Percentiles rank a stretch among this genome's conserved stretches.
Evolutionary conservation across 2,888 invertebrate genomes (phyloP).

Genomic region (Morpho deidamia): DNA sequence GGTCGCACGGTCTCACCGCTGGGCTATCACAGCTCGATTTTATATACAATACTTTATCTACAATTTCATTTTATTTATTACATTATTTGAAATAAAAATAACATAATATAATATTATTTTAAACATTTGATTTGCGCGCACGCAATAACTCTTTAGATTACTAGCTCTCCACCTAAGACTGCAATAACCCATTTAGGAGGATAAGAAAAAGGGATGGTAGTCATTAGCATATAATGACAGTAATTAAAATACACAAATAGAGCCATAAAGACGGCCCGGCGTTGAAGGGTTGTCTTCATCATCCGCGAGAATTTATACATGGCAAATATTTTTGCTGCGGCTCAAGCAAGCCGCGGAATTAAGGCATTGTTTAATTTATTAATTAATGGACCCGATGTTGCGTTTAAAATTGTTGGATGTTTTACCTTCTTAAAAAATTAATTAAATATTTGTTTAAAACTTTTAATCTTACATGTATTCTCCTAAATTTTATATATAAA

Average conservation of each 20-base stretch:
- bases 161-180: constrained; percentile 42
- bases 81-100: too few relatives aligned
- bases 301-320: constrained; percentile 73
- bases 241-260: constrained; percentile 86
- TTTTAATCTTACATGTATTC: too few relatives aligned
- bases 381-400: constrained; percentile 70
- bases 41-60: too few relatives aligned
- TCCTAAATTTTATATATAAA: too few relatives aligned
- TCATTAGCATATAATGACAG: constrained; percentile 83
- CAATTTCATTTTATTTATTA: too few relatives aligned
- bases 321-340: constrained; percentile 74
- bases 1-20: too few relatives aligned
- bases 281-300: constrained; percentile 77
- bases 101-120: too few relatives aligned
- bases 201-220: constrained; percentile 79
- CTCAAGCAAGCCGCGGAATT: constrained; percentile 57
- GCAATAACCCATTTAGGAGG: constrained; percentile 76
- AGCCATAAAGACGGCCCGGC: constrained; percentile 78
- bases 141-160: constrained; percentile 2
- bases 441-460: constrained; percentile 15
- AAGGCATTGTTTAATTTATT: constrained; percentile 76
- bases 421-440: constrained; percentile 2
- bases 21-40: too few relatives aligned
- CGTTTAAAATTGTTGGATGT: constrained; percentile 44
- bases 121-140: background rate